Evolutionary conservation across 2,797 vertebrate genomes (phyloP), one percentile per base, ranked within the genome.

Genomic region (Carcharodon carcharias): DNA sequence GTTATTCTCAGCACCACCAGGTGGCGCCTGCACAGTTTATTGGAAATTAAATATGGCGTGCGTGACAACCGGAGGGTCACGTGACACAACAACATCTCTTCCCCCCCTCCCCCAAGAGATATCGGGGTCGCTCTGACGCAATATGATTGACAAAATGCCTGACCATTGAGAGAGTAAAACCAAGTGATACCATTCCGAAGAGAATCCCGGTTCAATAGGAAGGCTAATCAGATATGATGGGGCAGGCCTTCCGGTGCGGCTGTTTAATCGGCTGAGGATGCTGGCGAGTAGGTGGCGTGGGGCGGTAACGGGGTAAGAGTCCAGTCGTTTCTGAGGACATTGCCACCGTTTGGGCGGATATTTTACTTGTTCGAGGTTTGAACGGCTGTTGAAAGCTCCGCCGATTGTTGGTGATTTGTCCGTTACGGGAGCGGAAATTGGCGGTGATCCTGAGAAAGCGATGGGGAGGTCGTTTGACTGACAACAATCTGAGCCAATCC

Each of bases 211-310:
- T 4, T 9, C 26, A 7, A 12, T 0, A 23, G 91, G 9, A 4
- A 23, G 0, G 21, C n/a, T 21, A 67, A 93, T 67, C 61, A 26
- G 16, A 56, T 16, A 28, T 1, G 4, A 21, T 4, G 69, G 71
- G 94, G 16, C 5, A 8, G 94, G 16, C 5, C 69, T 56, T 95
- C 94, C 69, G 69, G 50, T 16, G 26, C 8, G 94, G 94, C 2
- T 54, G 67, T 95, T 73, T 50, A 73, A 95, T 95, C 67, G 50
- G 45, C 69, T 26, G 94, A 95, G 94, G 50, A 95, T 73, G 94
- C 3, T 54, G 50, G 69, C 28, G 69, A n/a, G 50, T 77, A 5
- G 12, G 45, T 28, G 50, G 94, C 31, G 50, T 7, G 65, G 40
- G 40, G 3, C 3, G 28, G 12, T 54, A 21, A 95, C 45, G 0